Conservation (phyloP, 2,888 invertebrate species). For the Leucozona laternaria region DNA sequence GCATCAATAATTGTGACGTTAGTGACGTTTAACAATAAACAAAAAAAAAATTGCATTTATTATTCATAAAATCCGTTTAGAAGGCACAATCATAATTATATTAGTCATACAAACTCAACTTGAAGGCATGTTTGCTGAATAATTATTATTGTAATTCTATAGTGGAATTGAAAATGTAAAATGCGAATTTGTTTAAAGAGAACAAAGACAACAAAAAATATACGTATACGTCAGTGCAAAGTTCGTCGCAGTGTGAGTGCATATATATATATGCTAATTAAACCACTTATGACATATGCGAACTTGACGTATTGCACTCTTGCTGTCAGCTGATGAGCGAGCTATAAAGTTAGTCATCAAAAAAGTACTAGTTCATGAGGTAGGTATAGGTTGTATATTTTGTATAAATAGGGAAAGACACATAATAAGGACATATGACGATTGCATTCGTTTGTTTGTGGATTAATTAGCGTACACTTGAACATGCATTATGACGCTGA, state of each 20-base stretch:
- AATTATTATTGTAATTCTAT: neutral
- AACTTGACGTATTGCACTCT: constrained; percentile 45
- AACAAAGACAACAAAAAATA: neutral
- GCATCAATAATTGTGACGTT: neutral
- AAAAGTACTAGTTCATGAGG: neutral
- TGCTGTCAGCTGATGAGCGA: constrained; percentile 13
- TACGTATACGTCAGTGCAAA: constrained; percentile 38
- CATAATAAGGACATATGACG: constrained; percentile 25
- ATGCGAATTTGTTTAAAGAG: neutral
- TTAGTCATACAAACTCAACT: constrained; percentile 34
- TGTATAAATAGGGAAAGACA: neutral
- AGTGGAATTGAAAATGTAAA: neutral
- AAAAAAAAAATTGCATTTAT: neutral
- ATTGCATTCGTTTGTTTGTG: constrained; percentile 5
- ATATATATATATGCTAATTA: constrained; percentile 46
- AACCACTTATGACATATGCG: constrained; percentile 59
- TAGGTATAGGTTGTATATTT: too few relatives aligned
- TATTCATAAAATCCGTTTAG: neutral
- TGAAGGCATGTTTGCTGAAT: neutral
- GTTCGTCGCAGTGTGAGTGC: constrained; percentile 18
- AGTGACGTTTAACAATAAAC: neutral
- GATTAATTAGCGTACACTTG: constrained; percentile 13
- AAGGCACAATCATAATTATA: neutral
- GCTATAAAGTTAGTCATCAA: constrained; percentile 25
- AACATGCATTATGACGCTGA: constrained; percentile 28